Evolutionary conservation across 2,797 vertebrate species (phyloP), one percentile per base, ranked within the genome.

Genomic region (Mus caroli): DNA sequence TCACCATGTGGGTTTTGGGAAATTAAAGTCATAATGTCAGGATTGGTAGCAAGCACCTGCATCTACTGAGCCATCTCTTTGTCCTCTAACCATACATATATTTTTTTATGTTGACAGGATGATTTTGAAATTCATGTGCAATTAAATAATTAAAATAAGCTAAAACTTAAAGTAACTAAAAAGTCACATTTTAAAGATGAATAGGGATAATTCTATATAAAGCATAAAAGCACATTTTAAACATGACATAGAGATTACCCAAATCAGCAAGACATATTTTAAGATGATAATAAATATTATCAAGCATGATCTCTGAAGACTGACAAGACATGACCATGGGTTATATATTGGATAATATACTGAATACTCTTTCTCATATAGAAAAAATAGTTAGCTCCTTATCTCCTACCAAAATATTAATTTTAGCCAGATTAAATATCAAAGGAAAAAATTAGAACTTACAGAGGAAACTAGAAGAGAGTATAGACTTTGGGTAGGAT

Each of bases 101-200:
- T 69, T 1, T 60, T 43, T 71, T 86, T 5, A 88, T 73, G 6
- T 79, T 92, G 34, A 56, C 4, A 92, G 71, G 19, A 19, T 80
- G 15, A 67, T 82, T 92, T 14, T 90, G 88, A 92, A 96, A 88
- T 92, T 95, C 37, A 76, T 82, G 34, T 85, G 20, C 26, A 92
- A 56, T 5, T 6, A 69, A 12, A 43, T 31, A 83, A 17, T 91
- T 87, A 91, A 97, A 87, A 15, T 12, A 91, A 94, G 13, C 9
- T 79, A 95, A 56, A 88, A 5, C 10, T 76, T 43, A 69, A 54
- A 82, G 76, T 89, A 91, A n/a, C 31, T 75, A 84, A 79, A 76
- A 84, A 71, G 6, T 54, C 15, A 79, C 9, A 14, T 52, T 95
- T 90, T 19, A 93, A 93, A 92, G 26, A 76, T 77, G 15, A 58